Evolutionary conservation across 2,113 vertebrate genomes (phyloP).

Genomic region (Cynopterus brachyotis): DNA sequence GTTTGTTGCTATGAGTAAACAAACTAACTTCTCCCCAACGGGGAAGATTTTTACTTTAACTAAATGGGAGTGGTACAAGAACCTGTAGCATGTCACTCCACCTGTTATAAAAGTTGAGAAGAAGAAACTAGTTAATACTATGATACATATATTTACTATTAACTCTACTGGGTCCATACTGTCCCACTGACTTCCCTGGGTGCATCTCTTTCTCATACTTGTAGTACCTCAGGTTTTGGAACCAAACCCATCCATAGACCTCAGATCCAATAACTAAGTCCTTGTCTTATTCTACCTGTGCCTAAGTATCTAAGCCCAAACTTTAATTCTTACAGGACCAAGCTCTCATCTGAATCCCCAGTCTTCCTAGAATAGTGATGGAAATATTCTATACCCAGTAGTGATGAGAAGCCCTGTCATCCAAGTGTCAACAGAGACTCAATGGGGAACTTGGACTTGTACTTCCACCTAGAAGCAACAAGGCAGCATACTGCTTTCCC

Average conservation of each 20-base stretch:
- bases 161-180: background rate
- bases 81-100: background rate
- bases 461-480: background rate
- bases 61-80: background rate
- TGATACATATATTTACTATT: background rate
- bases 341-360: background rate
- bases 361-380: background rate
- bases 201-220: background rate
- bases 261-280: constrained; percentile 3
- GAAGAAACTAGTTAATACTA: background rate
- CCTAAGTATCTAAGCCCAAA: background rate
- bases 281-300: background rate
- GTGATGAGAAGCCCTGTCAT: background rate
- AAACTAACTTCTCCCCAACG: background rate
- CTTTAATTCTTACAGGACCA: background rate
- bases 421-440: background rate
- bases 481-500: background rate
- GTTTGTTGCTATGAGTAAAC: background rate
- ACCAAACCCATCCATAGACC: background rate
- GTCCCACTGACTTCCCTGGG: background rate
- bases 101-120: constrained; percentile 17
- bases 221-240: constrained; percentile 25
- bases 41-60: background rate
- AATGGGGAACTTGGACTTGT: background rate
- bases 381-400: background rate